phyloP scores from a whole-genome alignment of 1,140 invertebrate species.

The Diorhabda carinulata region DNA sequence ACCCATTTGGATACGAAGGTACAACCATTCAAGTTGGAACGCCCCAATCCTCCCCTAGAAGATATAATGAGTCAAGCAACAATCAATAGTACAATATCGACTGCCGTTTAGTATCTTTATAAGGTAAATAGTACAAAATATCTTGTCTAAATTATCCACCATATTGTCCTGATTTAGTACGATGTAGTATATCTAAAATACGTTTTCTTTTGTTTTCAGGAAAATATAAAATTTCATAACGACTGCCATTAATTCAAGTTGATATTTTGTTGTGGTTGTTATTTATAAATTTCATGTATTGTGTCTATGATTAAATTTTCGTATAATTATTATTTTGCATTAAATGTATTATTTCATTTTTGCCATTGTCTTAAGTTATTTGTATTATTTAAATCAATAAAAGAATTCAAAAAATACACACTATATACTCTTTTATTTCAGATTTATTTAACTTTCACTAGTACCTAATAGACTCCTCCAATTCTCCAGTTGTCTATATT shows the following conservation, averaged over 20 bases:
- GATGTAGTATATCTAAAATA: too few relatives aligned
- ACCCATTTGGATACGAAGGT: slow-evolving; percentile 36
- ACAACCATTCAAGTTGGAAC: slow-evolving; percentile 32
- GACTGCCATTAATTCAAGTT: background rate
- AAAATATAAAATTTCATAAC: background rate
- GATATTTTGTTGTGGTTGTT: background rate
- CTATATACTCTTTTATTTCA: too few relatives aligned
- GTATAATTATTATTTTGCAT: background rate
- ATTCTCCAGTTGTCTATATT: too few relatives aligned
- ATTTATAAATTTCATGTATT: slow-evolving; percentile 1
- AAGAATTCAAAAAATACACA: too few relatives aligned
- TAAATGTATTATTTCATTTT: background rate
- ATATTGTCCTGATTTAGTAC: too few relatives aligned
- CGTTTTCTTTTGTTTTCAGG: background rate
- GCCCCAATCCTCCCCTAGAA: slow-evolving; percentile 30
- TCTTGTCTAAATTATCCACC: too few relatives aligned
- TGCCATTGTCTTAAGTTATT: background rate
- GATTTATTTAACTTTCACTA: too few relatives aligned
- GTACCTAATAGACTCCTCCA: too few relatives aligned
- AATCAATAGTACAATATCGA: slow-evolving; percentile 24
- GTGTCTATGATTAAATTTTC: background rate
- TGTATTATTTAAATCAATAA: too few relatives aligned
- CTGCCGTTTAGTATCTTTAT: slow-evolving; percentile 1
- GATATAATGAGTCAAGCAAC: slow-evolving; percentile 29
- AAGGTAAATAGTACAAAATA: background rate